These are phyloP conservation scores for Drosophila affinis DNA, from an alignment of 2,888 invertebrate genomes.

Conservation along the genomic window DNA sequence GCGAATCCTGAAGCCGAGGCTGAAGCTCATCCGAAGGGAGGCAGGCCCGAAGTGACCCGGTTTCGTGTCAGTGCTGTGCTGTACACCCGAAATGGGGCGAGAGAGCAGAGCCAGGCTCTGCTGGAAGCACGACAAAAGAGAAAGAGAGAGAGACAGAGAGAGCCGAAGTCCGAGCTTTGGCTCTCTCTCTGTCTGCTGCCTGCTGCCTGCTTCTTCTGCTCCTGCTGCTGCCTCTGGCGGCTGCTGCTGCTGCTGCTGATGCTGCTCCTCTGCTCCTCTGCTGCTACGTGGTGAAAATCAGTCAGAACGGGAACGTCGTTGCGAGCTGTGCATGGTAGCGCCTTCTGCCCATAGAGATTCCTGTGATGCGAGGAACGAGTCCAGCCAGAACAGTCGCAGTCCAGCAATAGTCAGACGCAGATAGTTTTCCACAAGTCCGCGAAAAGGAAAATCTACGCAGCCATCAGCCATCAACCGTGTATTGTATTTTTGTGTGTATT, in stretches of 20 bases:
- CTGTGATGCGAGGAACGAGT: conserved; percentile 63
- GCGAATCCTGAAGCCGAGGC: conserved; percentile 30
- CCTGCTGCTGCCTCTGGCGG: conserved; percentile 36
- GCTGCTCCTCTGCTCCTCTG: conserved; percentile 44
- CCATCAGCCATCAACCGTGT: not conserved
- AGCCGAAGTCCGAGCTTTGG: conserved; percentile 15
- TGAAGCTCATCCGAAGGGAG: conserved; percentile 18
- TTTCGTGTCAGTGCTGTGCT: conserved; percentile 26
- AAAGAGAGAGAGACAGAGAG: not conserved
- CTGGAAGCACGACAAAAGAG: conserved; percentile 33
- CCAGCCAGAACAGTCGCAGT: conserved; percentile 21
- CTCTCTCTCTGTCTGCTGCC: conserved; percentile 9
- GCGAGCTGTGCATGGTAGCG: conserved; percentile 82
- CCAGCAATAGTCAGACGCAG: conserved; percentile 37
- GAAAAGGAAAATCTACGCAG: conserved; percentile 1
- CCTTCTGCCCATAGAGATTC: conserved; percentile 65
- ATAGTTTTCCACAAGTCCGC: conserved; percentile 29
- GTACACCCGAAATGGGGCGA: conserved; percentile 58
- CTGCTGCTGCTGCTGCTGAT: conserved; percentile 9
- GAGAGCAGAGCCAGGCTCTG: conserved; percentile 56
- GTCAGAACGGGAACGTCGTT: conserved; percentile 84
- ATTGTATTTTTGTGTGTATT: not conserved
- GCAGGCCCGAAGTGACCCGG: conserved; percentile 30
- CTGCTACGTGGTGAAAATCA: conserved; percentile 82
- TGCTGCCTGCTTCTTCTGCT: not conserved